phyloP scores from a whole-genome alignment of 2,888 invertebrate species.

The Drosophila kambysellisi region DNA sequence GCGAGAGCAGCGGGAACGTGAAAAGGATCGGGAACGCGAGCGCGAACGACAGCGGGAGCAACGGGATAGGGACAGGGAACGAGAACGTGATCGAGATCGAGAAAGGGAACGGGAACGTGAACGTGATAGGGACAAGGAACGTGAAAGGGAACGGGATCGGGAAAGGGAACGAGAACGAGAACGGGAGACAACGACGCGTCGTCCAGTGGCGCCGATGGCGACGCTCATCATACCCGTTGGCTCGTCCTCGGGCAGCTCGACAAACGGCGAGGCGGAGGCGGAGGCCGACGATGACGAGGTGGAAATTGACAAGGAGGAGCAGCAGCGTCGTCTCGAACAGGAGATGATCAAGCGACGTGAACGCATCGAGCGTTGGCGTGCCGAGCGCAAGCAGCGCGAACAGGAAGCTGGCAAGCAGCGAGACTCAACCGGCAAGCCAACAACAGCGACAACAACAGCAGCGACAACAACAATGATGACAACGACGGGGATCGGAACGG shows the following conservation, averaged over 20 bases:
- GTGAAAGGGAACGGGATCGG: constrained; percentile 84
- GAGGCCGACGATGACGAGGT: constrained; percentile 86
- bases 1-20: constrained; percentile 68
- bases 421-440: constrained; percentile 87
- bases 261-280: constrained; percentile 77
- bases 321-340: constrained; percentile 94
- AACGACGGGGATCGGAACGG: background rate
- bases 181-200: constrained; percentile 85
- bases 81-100: constrained; percentile 66
- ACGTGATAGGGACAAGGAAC: constrained; percentile 69
- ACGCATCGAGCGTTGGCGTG: constrained; percentile 97
- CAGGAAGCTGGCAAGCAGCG: constrained; percentile 91
- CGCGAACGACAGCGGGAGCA: constrained; percentile 86
- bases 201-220: constrained; percentile 43
- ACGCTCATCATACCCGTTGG: constrained; percentile 66
- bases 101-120: constrained; percentile 66
- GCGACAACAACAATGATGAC: background rate
- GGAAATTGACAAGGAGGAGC: constrained; percentile 91
- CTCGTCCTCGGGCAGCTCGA: constrained; percentile 77
- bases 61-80: constrained; percentile 81
- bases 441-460: background rate
- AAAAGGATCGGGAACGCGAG: constrained; percentile 62
- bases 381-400: constrained; percentile 95
- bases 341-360: constrained; percentile 98
- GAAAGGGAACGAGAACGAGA: constrained; percentile 62